Percentiles rank a stretch among this genome's conserved stretches.
These are phyloP conservation scores for Paguma larvata DNA, from an alignment of 2,797 vertebrate species.

Conservation along the genomic window DNA sequence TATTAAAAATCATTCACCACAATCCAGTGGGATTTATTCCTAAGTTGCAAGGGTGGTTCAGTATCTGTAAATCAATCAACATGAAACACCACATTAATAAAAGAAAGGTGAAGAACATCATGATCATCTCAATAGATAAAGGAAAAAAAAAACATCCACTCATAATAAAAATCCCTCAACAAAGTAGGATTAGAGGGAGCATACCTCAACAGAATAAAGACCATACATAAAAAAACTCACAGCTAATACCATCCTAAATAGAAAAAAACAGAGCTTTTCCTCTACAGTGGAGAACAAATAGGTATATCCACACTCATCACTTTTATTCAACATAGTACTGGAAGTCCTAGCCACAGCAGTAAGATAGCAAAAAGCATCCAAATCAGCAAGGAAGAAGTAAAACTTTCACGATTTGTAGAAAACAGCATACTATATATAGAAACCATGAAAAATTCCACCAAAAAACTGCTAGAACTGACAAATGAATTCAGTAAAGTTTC, in stretches of 20 bases:
- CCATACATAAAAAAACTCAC: not conserved
- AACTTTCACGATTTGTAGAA: not conserved
- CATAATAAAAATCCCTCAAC: not conserved
- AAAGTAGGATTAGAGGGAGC: not conserved
- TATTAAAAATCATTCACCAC: not conserved
- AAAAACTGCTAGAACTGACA: not conserved
- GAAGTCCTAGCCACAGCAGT: not conserved
- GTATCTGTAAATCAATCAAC: not conserved
- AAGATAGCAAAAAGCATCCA: not conserved
- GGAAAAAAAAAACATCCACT: not conserved
- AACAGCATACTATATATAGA: not conserved
- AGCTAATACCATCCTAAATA: not conserved
- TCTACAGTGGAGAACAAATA: not conserved
- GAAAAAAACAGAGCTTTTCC: not conserved
- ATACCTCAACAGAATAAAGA: not conserved
- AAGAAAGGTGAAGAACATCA: not conserved
- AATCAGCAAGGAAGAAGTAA: not conserved
- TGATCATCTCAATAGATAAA: not conserved
- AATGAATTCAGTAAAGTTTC: not conserved
- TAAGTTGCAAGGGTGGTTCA: not conserved
- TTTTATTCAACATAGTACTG: not conserved
- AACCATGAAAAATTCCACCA: not conserved
- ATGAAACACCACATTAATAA: not conserved
- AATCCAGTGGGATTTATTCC: not conserved
- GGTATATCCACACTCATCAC: not conserved